Evolutionary conservation across 2,888 invertebrate species (phyloP).

Genomic region (Troides oblongomaculatus): DNA sequence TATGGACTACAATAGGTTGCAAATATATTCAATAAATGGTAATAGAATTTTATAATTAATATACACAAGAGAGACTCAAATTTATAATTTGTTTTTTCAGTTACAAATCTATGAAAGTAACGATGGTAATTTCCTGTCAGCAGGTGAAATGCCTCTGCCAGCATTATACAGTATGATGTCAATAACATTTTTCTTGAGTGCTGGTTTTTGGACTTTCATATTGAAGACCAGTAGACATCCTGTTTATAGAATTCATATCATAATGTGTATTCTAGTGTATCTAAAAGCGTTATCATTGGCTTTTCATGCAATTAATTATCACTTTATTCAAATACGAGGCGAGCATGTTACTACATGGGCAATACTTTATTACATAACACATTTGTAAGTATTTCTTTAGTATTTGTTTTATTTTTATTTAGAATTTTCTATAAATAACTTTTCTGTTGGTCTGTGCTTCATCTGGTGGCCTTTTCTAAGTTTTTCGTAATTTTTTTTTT

Average conservation of each 20-base stretch:
- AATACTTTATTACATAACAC: conserved; percentile 97
- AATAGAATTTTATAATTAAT: no score
- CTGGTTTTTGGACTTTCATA: conserved; percentile 94
- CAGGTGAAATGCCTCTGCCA: conserved; percentile 97
- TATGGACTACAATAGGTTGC: no score
- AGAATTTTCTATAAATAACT: no score
- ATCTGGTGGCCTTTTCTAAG: no score
- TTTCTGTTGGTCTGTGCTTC: no score
- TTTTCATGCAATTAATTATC: conserved; percentile 96
- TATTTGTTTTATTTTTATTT: background rate
- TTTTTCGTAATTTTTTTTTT: no score
- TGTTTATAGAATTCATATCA: conserved; percentile 96
- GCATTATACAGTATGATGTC: conserved; percentile 95
- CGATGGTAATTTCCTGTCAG: conserved; percentile 92
- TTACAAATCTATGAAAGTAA: conserved; percentile 94
- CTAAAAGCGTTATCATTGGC: conserved; percentile 94
- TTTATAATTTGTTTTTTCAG: conserved; percentile 61
- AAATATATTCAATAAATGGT: no score
- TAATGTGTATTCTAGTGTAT: conserved; percentile 96
- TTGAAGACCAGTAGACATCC: conserved; percentile 90
- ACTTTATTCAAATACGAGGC: conserved; percentile 95
- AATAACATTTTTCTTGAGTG: conserved; percentile 92
- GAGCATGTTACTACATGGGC: conserved; percentile 99
- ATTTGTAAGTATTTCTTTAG: conserved; percentile 84
- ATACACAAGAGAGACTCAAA: no score